Conservation (phyloP, 2,113 vertebrate genomes). For the Caranx ignobilis region DNA sequence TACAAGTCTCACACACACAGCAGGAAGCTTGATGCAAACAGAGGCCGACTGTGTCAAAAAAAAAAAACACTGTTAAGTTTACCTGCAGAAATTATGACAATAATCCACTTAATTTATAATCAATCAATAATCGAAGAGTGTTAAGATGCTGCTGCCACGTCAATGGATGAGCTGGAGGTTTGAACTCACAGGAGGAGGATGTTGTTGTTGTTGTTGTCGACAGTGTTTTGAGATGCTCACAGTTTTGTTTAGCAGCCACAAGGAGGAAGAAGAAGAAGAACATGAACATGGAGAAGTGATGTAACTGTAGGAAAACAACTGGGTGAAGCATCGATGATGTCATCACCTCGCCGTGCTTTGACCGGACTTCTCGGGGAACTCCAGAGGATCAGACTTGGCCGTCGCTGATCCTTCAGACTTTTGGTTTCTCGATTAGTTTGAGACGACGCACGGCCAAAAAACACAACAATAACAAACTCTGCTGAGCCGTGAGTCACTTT, state of each 20-base stretch:
- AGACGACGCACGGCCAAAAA: neutral
- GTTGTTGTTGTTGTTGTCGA: too few relatives aligned
- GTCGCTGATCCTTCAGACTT: neutral
- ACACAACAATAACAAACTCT: neutral
- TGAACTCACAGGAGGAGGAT: too few relatives aligned
- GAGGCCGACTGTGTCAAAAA: too few relatives aligned
- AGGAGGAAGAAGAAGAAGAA: too few relatives aligned
- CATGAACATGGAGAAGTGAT: neutral
- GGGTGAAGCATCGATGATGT: neutral
- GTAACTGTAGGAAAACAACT: slow-evolving; percentile 13
- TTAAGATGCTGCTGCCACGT: neutral
- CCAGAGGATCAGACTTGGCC: slow-evolving; percentile 10
- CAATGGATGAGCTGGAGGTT: too few relatives aligned
- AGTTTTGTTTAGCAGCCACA: too few relatives aligned
- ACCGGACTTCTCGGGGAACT: slow-evolving; percentile 47
- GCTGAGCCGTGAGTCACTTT: neutral
- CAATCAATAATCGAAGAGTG: neutral
- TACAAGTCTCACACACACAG: too few relatives aligned
- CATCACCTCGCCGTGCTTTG: slow-evolving; percentile 1
- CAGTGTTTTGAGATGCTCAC: too few relatives aligned
- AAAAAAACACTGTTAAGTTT: too few relatives aligned
- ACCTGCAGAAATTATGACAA: too few relatives aligned
- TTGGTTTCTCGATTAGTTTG: neutral
- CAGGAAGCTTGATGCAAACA: neutral
- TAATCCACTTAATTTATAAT: neutral